Conservation (phyloP, 2,113 vertebrate species). For the Cheirogaleus medius region DNA sequence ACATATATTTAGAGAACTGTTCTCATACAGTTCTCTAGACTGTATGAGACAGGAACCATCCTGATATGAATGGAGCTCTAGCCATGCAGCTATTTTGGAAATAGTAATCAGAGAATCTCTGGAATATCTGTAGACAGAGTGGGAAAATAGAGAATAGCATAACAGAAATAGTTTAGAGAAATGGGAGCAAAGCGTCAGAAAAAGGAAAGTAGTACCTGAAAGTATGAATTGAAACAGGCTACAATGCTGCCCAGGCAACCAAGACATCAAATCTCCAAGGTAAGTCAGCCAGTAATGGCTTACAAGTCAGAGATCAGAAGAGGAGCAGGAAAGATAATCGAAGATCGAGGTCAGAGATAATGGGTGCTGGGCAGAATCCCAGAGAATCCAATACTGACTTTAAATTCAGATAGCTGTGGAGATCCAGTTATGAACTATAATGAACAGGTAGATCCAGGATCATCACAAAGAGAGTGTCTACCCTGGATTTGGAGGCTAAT, state of each 20-base stretch:
- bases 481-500: background rate
- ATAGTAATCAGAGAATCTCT: background rate
- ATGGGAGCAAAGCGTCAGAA: background rate
- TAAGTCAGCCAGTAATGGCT: background rate
- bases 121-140: background rate
- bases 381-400: background rate
- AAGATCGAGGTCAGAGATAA: background rate
- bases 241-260: background rate
- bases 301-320: background rate
- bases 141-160: background rate
- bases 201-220: background rate
- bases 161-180: background rate
- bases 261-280: background rate
- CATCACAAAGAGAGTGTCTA: background rate
- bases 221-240: background rate
- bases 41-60: background rate
- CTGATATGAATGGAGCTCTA: background rate
- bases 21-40: background rate
- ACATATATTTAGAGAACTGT: no score
- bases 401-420: background rate
- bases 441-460: background rate
- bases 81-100: background rate
- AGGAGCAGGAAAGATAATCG: background rate
- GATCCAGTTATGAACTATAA: background rate
- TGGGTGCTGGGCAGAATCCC: background rate